Evolutionary conservation across 1,140 invertebrate species (phyloP), one percentile per base, ranked within the genome.

Genomic region (Hylaeus volcanicus): DNA sequence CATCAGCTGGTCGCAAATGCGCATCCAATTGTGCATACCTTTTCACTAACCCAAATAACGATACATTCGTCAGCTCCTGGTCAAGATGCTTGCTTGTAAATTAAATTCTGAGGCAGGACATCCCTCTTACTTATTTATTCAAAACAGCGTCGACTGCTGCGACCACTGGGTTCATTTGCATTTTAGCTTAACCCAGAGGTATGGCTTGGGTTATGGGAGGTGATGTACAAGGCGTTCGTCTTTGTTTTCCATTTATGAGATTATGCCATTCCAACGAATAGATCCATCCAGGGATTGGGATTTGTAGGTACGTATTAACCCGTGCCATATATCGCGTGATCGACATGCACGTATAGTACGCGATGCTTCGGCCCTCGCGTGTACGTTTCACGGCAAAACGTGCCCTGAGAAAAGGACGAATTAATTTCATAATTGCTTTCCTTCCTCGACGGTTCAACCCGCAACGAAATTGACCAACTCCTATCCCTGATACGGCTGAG

Each of bases 371-470:
- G 45, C 53, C 11, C 12, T 48, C 63, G 45, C 53, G 37, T 61
- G 45, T 75, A 68, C 72, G 9, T 60, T 68, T 41, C 45, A 3
- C 14, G 4, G 3, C 8, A 43, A n/a, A 26, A 53, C 72, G 43
- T 68, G 37, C 9, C 45, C 39, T 41, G 72, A 63, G 58, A 80
- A 26, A 61, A 63, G 56, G 64, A 61, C 73, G 72, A 68, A 53
- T 63, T 63, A 51, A 75, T 75, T 80, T 75, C 72, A 55, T 75
- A 80, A 75, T 75, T 80, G 73, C 55, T 75, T 80, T 61, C 48
- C 73, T 55, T 68, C 64, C 55, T 39, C 1, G n/a, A 65, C 56
- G 51, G n/a, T 9, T 64, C 8, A 6, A 41, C 45, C 45, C 3
- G 43, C 43, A 43, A 43, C 6, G 37, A 58, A 58, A 66, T 63